Conservation (phyloP, 2,888 invertebrate genomes). For the Xiphydria camelus region DNA sequence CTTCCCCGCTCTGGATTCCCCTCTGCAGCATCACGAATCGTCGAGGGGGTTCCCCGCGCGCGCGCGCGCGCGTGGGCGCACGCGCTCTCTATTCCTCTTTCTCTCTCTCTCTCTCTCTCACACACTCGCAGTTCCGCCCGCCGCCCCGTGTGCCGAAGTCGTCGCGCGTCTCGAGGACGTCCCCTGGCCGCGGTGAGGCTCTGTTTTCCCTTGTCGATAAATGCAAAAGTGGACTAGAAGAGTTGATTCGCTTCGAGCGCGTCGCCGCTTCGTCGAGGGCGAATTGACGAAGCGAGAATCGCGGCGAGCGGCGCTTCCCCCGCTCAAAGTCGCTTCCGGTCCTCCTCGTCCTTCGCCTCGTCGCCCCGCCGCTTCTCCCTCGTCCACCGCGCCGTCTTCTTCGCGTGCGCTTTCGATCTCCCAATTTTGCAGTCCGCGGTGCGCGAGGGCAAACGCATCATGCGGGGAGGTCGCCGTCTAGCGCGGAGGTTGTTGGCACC, state of each 20-base stretch:
- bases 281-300: no score
- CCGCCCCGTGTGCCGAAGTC: not conserved
- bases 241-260: no score
- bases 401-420: constrained; percentile 39
- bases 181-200: not conserved
- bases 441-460: constrained; percentile 48
- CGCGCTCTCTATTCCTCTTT: no score
- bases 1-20: no score
- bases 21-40: no score
- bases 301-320: no score
- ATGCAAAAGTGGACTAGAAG: no score
- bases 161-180: not conserved
- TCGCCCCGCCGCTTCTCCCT: constrained; percentile 26
- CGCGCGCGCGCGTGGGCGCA: no score
- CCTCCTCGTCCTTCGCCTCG: constrained; percentile 19
- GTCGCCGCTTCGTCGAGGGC: no score
- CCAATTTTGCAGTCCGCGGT: constrained; percentile 48
- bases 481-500: constrained; percentile 42
- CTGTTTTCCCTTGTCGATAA: no score
- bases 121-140: not conserved
- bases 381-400: constrained; percentile 32
- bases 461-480: constrained; percentile 39
- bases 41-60: no score
- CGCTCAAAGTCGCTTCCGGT: constrained; percentile 5
- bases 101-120: not conserved